Evolutionary conservation across 2,888 invertebrate species (phyloP).

Genomic region (Theretra japonica): DNA sequence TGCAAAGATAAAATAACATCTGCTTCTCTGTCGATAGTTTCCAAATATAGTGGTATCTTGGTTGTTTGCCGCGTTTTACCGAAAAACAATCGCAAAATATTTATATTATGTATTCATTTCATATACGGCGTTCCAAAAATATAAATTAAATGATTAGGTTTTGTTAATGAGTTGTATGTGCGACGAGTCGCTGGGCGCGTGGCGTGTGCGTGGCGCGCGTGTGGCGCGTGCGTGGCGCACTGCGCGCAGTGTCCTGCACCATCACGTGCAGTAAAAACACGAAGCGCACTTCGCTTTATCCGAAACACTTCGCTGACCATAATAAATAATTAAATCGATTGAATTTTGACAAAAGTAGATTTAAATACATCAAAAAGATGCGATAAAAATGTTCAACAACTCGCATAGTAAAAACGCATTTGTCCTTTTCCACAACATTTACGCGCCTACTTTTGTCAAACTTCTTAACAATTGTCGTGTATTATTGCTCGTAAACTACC

Average conservation of each 20-base stretch:
- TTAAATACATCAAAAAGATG: constrained; percentile 55
- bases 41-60: not conserved
- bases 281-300: constrained; percentile 62
- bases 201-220: not conserved
- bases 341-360: constrained; percentile 72
- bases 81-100: constrained; percentile 35
- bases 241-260: not conserved
- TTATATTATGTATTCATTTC: constrained; percentile 49
- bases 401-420: constrained; percentile 49
- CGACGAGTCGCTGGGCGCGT: too few relatives aligned
- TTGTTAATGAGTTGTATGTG: constrained; percentile 33
- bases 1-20: constrained; percentile 6
- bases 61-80: not conserved
- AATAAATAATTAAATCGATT: constrained; percentile 60
- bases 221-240: not conserved
- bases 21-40: not conserved
- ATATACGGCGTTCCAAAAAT: constrained; percentile 61
- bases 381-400: constrained; percentile 50
- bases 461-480: constrained; percentile 67
- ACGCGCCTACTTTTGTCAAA: constrained; percentile 66
- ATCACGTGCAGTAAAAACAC: constrained; percentile 43
- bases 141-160: constrained; percentile 47
- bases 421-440: constrained; percentile 31
- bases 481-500: constrained; percentile 80
- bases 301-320: constrained; percentile 56